phyloP scores from a whole-genome alignment of 1,140 invertebrate species.

The Pseudomyrmex flavicornis region DNA sequence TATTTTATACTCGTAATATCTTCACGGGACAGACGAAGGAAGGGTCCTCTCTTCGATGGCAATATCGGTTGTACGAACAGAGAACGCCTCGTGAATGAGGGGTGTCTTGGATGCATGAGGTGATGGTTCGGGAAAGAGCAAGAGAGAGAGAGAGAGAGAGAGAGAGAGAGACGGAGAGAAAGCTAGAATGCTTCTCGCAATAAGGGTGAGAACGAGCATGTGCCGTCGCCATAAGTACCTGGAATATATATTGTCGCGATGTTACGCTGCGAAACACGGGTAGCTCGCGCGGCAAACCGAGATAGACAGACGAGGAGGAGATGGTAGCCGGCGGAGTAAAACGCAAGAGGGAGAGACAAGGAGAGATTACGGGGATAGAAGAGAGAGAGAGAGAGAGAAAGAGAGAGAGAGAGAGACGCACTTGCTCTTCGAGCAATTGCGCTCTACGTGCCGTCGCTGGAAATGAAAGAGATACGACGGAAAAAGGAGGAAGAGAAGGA shows the following conservation, averaged over 20 bases:
- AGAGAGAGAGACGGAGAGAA: constrained; percentile 17
- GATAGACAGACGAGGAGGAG: constrained; percentile 42
- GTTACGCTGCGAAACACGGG: constrained; percentile 56
- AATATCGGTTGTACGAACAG: constrained; percentile 67
- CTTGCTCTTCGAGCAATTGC: constrained; percentile 49
- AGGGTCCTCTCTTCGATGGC: constrained; percentile 39
- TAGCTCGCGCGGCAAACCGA: constrained; percentile 55
- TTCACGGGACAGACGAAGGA: constrained; percentile 16
- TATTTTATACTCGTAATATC: constrained; percentile 72
- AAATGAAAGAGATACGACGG: constrained; percentile 61
- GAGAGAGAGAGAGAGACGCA: constrained; percentile 11
- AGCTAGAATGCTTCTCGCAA: constrained; percentile 71
- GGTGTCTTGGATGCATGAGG: not conserved
- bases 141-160: constrained; percentile 16
- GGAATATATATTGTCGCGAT: constrained; percentile 58
- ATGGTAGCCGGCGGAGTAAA: constrained; percentile 30
- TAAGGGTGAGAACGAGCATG: constrained; percentile 78
- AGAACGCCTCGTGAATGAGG: constrained; percentile 11
- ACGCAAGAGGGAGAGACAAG: constrained; percentile 14
- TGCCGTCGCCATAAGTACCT: constrained; percentile 66
- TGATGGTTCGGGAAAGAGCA: not conserved
- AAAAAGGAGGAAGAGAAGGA: not conserved
- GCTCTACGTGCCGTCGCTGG: constrained; percentile 60
- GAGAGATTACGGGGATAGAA: not conserved
- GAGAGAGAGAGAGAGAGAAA: constrained; percentile 3